These are phyloP conservation scores for Microtus obscurus DNA, from an alignment of 2,797 vertebrate genomes.

Conservation along the genomic window DNA sequence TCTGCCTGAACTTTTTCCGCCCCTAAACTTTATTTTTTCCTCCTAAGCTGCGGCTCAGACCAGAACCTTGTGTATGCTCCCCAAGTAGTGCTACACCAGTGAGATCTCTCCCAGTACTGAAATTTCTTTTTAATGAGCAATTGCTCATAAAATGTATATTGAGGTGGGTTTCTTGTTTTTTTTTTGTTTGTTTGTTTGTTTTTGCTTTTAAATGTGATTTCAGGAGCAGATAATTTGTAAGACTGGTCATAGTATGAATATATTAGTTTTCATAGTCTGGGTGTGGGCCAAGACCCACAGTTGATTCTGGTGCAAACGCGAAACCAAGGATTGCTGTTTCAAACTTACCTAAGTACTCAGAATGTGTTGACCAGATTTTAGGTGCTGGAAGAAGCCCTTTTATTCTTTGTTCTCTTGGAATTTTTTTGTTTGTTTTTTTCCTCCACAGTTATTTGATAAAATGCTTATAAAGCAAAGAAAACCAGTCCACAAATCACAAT, in stretches of 20 bases:
- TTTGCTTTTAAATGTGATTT: background rate
- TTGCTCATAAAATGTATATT: background rate
- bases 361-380: background rate
- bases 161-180: background rate
- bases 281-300: background rate
- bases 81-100: background rate
- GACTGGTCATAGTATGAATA: background rate
- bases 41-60: background rate
- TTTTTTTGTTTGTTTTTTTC: background rate
- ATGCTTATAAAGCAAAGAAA: background rate
- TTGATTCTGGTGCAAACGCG: background rate
- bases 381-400: background rate
- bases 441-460: background rate
- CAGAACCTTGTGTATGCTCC: background rate
- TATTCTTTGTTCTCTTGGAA: background rate
- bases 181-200: no score
- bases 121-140: background rate
- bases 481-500: no score
- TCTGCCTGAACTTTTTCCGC: background rate
- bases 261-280: background rate
- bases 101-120: background rate
- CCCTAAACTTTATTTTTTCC: background rate
- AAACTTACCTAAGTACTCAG: background rate
- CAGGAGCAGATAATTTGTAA: slow-evolving; percentile 21
- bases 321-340: background rate